A percentile compares a stretch with the other conserved stretches of the same genome.
These are phyloP conservation scores for Pampusana beccarii DNA, from an alignment of 2,113 vertebrate genomes.

Conservation along the genomic window DNA sequence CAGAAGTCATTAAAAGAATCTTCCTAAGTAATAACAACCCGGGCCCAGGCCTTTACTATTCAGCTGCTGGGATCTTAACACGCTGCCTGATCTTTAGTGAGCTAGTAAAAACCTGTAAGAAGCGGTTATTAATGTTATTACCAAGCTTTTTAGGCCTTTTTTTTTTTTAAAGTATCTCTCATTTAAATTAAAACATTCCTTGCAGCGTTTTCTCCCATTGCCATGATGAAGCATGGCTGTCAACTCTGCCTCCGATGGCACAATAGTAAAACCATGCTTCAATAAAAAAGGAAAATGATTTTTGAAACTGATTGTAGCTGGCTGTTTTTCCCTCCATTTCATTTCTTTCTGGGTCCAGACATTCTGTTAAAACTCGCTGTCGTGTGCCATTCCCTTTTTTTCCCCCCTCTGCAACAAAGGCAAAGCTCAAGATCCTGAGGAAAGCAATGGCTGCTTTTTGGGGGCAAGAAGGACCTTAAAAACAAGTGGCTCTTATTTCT, in stretches of 20 bases:
- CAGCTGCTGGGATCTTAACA: constrained; percentile 40
- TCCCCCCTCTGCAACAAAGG: neutral
- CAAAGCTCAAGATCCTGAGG: neutral
- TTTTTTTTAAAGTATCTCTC: constrained; percentile 32
- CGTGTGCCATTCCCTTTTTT: neutral
- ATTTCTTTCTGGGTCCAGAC: constrained; percentile 18
- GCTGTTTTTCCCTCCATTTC: neutral
- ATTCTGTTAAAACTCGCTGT: constrained; percentile 12
- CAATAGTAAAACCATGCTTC: constrained; percentile 40
- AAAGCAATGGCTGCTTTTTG: neutral
- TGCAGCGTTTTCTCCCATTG: constrained; percentile 20
- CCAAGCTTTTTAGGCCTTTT: constrained; percentile 36
- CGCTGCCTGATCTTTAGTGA: constrained; percentile 36
- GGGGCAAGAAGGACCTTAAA: neutral
- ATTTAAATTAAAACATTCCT: constrained; percentile 63
- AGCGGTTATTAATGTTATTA: constrained; percentile 68
- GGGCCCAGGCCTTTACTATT: neutral
- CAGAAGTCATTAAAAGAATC: constrained; percentile 59
- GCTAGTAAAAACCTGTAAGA: constrained; percentile 52
- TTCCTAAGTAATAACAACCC: constrained; percentile 34
- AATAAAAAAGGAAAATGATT: constrained; percentile 40
- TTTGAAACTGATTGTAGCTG: neutral
- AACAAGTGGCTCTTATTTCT: constrained; percentile 24
- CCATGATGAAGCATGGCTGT: constrained; percentile 24
- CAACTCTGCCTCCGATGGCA: constrained; percentile 19